Base-by-base conservation (phyloP, 2,888 invertebrate genomes). In the Falcaria lacertinaria region DNA sequence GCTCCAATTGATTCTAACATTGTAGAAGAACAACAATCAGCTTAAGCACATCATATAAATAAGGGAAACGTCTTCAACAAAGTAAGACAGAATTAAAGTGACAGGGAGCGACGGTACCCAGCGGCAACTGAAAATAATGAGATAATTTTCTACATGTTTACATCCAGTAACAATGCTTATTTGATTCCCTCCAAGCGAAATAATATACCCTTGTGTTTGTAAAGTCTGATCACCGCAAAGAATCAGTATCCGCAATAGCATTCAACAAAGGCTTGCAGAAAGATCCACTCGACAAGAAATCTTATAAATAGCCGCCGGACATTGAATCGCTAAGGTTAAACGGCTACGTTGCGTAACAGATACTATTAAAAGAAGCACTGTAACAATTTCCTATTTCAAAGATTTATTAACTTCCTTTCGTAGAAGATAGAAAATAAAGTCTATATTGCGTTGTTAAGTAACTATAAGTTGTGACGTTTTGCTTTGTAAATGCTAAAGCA, bases 221-320 rank as follows among this genome's bases (percentile, higher is more conserved):
- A 62, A 59, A 53, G 54, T 53, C 45, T 52, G 54, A 50, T 50
- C 52, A 48, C 49, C 39, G 49, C 57, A 60, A 58, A 56, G 46
- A 50, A 52, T 52, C 40, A 46, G 52, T 52, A 48, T 48, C 54
- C 47, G 50, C 48, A 50, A 56, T 57, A 59, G 64, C 57, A 55
- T 45, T 51, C 38, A 55, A 55, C 54, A 58, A 66, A 53, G 60
- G 63, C 59, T 63, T 57, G 47, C 51, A 63, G 62, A 62, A 64
- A 50, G 25, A 37, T 14, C 15, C 51, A 51, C 57, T 67, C 51
- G 53, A 57, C 37, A 48, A 48, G 43, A 52, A 55, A 54, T 52
- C 55, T 53, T 75, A 80, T 72, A 76, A 80, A 82, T 83, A 80
- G 76, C 73, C 53, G 5, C 60, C 65, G 66, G 72, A 74, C 66